Evolutionary conservation across 2,888 invertebrate species (phyloP).

Genomic region (Tillus elongatus): DNA sequence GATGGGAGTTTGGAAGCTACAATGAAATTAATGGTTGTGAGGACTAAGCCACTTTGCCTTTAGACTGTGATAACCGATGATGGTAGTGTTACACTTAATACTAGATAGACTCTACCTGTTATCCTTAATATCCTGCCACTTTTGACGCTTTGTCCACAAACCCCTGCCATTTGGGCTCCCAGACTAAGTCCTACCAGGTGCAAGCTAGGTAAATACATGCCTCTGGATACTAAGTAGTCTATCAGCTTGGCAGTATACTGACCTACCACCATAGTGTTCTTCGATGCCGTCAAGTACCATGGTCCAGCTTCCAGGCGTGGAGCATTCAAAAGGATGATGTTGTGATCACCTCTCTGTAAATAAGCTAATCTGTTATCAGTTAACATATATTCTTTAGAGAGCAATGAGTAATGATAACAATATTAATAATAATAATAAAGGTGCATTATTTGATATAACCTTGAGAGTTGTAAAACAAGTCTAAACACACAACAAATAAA

Average conservation of each 20-base stretch:
- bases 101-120: too few species aligned
- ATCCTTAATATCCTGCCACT: conserved; percentile 50
- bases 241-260: conserved; percentile 49
- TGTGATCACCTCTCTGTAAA: conserved; percentile 49
- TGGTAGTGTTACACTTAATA: too few species aligned
- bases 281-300: conserved; percentile 51
- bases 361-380: conserved; percentile 41
- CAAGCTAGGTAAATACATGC: conserved; percentile 47
- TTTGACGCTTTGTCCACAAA: conserved; percentile 48
- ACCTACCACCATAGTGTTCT: conserved; percentile 54
- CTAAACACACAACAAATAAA: too few species aligned
- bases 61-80: too few species aligned
- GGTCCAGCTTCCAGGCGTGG: conserved; percentile 51
- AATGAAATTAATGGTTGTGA: too few species aligned
- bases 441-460: not conserved
- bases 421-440: not conserved
- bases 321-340: conserved; percentile 52
- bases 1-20: too few species aligned
- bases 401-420: too few species aligned
- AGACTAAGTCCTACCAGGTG: conserved; percentile 55
- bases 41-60: too few species aligned
- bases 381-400: not conserved
- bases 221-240: conserved; percentile 51
- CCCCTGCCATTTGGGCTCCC: conserved; percentile 57
- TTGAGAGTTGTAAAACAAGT: not conserved